A percentile compares a stretch with the other conserved stretches of the same genome.
Conservation (phyloP, 2,888 invertebrate genomes). For the Hypsopygia costalis region DNA sequence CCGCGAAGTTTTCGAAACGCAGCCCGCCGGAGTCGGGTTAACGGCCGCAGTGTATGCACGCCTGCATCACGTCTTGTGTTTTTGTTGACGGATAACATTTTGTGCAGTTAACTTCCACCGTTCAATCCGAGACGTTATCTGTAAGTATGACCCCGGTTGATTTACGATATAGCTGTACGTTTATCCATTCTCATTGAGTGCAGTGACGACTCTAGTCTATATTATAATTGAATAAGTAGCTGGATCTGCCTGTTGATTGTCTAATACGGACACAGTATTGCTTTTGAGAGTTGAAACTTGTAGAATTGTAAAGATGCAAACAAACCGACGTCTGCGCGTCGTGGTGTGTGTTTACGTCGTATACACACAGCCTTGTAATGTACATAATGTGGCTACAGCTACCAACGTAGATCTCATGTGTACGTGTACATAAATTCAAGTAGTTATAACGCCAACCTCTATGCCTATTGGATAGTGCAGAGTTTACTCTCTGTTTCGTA, state of each 20-base stretch:
- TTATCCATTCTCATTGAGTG: conserved; percentile 26
- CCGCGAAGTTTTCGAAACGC: conserved; percentile 78
- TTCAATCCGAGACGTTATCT: conserved; percentile 67
- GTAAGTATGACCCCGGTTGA: conserved; percentile 78
- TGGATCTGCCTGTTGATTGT: conserved; percentile 38
- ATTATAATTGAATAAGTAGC: conserved; percentile 15
- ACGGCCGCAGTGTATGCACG: conserved; percentile 74
- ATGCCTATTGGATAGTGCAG: conserved; percentile 25
- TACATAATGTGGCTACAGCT: conserved; percentile 12
- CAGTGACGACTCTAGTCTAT: conserved; percentile 6
- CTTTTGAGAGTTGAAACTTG: conserved; percentile 19
- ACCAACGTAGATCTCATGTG: conserved; percentile 25
- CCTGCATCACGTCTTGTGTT: conserved; percentile 73
- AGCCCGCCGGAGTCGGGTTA: conserved; percentile 69
- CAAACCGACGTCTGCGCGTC: conserved; percentile 26
- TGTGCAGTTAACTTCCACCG: conserved; percentile 67
- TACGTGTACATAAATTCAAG: conserved; percentile 34
- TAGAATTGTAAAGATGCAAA: conserved; percentile 26
- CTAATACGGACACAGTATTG: conserved; percentile 21
- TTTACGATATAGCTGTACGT: conserved; percentile 63
- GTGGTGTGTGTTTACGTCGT: conserved; percentile 15
- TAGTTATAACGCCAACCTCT: conserved; percentile 36
- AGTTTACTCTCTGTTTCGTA: no score
- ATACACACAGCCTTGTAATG: conserved; percentile 21
- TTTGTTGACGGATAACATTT: conserved; percentile 73